A percentile compares a stretch with the other conserved stretches of the same genome.
Conservation (phyloP, 1,140 invertebrate genomes). For the Drosophila parvula region DNA sequence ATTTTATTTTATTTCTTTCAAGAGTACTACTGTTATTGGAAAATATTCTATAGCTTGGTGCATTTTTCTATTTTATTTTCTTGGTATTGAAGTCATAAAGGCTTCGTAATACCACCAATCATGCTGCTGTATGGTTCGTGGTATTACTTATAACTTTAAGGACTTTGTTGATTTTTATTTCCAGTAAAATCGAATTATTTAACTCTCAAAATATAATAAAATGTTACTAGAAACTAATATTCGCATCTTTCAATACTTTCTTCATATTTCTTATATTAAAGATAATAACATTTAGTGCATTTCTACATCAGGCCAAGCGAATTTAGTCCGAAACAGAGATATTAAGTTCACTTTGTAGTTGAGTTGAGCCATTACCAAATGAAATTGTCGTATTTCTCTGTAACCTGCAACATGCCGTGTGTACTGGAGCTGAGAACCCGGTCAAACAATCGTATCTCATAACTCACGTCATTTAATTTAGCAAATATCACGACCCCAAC, state of each 20-base stretch:
- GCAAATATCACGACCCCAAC: conserved; percentile 82
- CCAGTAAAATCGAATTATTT: too few species aligned
- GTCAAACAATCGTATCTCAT: conserved; percentile 71
- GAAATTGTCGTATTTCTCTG: background rate
- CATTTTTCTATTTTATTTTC: background rate
- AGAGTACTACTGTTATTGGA: background rate
- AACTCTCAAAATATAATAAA: too few species aligned
- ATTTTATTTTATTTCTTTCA: background rate
- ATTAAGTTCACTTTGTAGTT: background rate
- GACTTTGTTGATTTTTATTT: too few species aligned
- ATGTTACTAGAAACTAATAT: too few species aligned
- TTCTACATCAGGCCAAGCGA: background rate
- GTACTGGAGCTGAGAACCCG: conserved; percentile 8
- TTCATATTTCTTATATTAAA: too few species aligned
- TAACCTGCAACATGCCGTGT: conserved; percentile 8
- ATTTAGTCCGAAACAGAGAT: conserved; percentile 5
- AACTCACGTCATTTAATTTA: conserved; percentile 83
- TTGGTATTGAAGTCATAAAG: too few species aligned
- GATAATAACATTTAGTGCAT: background rate
- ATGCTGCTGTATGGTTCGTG: too few species aligned
- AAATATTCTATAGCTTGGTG: background rate
- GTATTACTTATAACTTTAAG: too few species aligned
- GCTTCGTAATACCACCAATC: too few species aligned
- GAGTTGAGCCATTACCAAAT: conserved; percentile 17
- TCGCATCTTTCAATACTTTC: too few species aligned